phyloP scores from a whole-genome alignment of 1,140 invertebrate genomes.

The Lucilia cuprina region DNA sequence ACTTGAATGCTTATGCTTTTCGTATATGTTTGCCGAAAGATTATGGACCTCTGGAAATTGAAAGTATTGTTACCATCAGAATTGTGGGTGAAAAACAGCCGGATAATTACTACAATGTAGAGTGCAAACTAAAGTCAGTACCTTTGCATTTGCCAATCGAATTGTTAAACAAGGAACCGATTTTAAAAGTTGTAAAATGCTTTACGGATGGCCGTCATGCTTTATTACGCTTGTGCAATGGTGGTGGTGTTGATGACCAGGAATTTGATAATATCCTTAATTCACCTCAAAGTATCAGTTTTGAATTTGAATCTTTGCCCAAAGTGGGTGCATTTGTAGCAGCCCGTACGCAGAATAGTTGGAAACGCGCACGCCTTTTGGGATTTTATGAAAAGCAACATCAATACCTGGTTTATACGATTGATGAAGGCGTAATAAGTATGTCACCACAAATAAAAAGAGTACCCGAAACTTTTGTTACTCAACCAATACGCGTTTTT shows the following conservation, averaged over 20 bases:
- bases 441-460: conserved; percentile 21
- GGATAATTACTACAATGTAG: background rate
- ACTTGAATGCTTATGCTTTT: conserved; percentile 37
- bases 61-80: background rate
- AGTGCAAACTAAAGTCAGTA: conserved; percentile 15
- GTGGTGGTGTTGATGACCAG: background rate
- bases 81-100: conserved; percentile 18
- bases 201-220: conserved; percentile 13
- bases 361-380: conserved; percentile 22
- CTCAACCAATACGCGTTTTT: conserved; percentile 22
- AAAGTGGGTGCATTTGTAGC: conserved; percentile 31
- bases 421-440: conserved; percentile 28
- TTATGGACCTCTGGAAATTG: conserved; percentile 7
- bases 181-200: background rate
- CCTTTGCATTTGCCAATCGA: conserved; percentile 11
- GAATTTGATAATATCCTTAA: background rate
- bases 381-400: background rate
- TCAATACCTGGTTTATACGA: conserved; percentile 22
- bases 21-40: background rate
- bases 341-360: background rate
- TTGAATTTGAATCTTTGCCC: background rate
- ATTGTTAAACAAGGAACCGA: background rate
- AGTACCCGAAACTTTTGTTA: conserved; percentile 5
- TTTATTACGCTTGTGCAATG: background rate
- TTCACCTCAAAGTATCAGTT: conserved; percentile 2